Base-by-base conservation (phyloP, 2,797 vertebrate species). In the Masticophis lateralis region DNA sequence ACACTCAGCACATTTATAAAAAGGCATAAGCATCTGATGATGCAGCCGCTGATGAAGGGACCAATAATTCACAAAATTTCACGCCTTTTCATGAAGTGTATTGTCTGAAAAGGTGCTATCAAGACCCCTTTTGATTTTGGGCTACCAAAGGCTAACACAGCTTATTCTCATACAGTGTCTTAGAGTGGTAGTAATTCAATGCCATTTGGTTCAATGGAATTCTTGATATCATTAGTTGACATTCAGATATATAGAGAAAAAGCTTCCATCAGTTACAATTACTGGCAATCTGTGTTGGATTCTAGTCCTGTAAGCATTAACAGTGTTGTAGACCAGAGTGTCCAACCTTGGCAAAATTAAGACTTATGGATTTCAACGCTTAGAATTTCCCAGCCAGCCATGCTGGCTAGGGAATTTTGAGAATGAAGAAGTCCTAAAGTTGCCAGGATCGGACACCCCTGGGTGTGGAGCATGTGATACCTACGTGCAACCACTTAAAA, bases 401-500 rank as follows among this genome's bases (percentile, higher is more conserved):
- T 20, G 16, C 32, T 74, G 16, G 66, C n/a, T 74, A 74, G n/a
- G n/a, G 16, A 74, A 74, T 37, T 74, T n/a, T 20, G 32, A 69
- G 66, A 69, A 14, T 74, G 32, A 37, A 74, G n/a, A 63, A 74
- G 32, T 37, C 32, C 16, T 74, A 74, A 74, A 74, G n/a, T 37
- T 74, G 69, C 69, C 32, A 74, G 32, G 32, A 18, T 74, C 3
- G 7, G 32, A 37, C 2, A 74, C 1, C 16, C 32, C 32, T 37
- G n/a, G 83, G 61, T 94, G 94, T 97, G 97, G 95, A 96, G 87
- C 95, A 87, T 96, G 94, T 95, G 92, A 95, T 90, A 61, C 59
- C 1, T 96, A 92, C 92, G 89, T 97, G 95, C 96, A 97, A 95
- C 97, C 90, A 96, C 89, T 97, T 97, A 96, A 97, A 96, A 96